phyloP scores from a whole-genome alignment of 2,888 invertebrate species.

The Drosophila picticornis region DNA sequence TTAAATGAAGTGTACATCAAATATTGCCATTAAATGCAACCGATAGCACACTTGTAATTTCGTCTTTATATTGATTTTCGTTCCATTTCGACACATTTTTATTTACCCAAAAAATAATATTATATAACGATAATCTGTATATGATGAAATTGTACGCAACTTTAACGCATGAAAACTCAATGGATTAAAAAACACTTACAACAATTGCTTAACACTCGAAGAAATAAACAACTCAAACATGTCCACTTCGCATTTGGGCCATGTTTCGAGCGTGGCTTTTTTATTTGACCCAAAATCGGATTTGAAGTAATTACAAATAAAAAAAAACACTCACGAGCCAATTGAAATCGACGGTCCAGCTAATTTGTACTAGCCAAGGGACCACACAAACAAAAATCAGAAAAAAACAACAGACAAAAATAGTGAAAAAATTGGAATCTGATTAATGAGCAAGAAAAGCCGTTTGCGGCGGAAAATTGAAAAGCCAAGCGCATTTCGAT shows the following conservation, averaged over 20 bases:
- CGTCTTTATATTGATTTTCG: neutral
- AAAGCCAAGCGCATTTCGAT: constrained; percentile 65
- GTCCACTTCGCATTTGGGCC: constrained; percentile 17
- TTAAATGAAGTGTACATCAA: neutral
- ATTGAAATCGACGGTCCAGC: constrained; percentile 10
- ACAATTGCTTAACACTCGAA: constrained; percentile 33
- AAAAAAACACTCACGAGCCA: constrained; percentile 5
- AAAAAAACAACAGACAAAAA: neutral
- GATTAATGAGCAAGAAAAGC: constrained; percentile 59
- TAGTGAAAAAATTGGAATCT: constrained; percentile 37
- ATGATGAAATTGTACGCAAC: constrained; percentile 19
- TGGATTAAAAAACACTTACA: constrained; percentile 14
- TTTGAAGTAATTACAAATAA: constrained; percentile 14
- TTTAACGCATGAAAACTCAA: constrained; percentile 2
- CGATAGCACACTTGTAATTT: neutral
- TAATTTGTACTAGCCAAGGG: constrained; percentile 50
- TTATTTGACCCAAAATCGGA: constrained; percentile 26
- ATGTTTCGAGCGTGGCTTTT: constrained; percentile 17
- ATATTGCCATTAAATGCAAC: neutral
- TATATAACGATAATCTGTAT: constrained; percentile 9
- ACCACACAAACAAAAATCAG: constrained; percentile 27
- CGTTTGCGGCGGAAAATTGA: constrained; percentile 59
- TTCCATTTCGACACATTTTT: neutral
- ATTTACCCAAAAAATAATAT: neutral
- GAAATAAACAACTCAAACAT: constrained; percentile 8